Evolutionary conservation across 2,888 invertebrate species (phyloP).

Genomic region (Iphiclides podalirius): DNA sequence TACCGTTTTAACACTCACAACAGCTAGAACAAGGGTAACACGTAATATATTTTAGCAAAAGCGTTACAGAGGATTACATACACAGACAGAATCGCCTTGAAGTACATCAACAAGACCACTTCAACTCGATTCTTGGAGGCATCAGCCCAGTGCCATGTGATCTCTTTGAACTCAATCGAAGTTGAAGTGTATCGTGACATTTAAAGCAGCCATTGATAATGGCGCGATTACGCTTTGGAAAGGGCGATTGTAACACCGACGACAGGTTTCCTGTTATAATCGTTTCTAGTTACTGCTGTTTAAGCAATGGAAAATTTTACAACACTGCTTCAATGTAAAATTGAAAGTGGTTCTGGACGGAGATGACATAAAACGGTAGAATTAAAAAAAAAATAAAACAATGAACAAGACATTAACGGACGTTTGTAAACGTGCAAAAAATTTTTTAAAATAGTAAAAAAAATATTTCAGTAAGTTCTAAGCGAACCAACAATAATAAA

Average conservation of each 20-base stretch:
- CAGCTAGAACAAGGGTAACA: slow-evolving; percentile 51
- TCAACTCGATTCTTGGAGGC: slow-evolving; percentile 31
- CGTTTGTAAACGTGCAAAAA: slow-evolving; percentile 58
- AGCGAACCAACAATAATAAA: slow-evolving; percentile 62
- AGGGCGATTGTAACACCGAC: slow-evolving; percentile 73
- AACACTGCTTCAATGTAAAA: slow-evolving; percentile 68
- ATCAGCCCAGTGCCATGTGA: slow-evolving; percentile 8
- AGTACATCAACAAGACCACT: slow-evolving; percentile 30
- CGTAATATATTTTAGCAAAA: slow-evolving; percentile 55
- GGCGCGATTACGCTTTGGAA: slow-evolving; percentile 61
- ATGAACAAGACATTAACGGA: slow-evolving; percentile 43
- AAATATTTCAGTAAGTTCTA: slow-evolving; percentile 56
- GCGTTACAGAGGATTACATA: slow-evolving; percentile 56
- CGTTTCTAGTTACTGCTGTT: slow-evolving; percentile 18
- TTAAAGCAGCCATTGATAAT: slow-evolving; percentile 48
- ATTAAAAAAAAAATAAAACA: slow-evolving; percentile 46
- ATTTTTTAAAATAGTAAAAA: slow-evolving; percentile 49
- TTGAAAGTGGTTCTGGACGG: slow-evolving; percentile 55
- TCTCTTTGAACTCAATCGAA: slow-evolving; percentile 29
- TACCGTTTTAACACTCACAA: slow-evolving; percentile 55
- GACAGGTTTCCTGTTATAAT: slow-evolving; percentile 40
- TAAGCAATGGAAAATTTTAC: slow-evolving; percentile 48
- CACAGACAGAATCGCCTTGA: slow-evolving; percentile 37
- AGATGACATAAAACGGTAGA: slow-evolving; percentile 45
- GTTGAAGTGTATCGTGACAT: slow-evolving; percentile 49